Base-by-base conservation (phyloP, 2,113 vertebrate species). In the Sus scrofa region DNA sequence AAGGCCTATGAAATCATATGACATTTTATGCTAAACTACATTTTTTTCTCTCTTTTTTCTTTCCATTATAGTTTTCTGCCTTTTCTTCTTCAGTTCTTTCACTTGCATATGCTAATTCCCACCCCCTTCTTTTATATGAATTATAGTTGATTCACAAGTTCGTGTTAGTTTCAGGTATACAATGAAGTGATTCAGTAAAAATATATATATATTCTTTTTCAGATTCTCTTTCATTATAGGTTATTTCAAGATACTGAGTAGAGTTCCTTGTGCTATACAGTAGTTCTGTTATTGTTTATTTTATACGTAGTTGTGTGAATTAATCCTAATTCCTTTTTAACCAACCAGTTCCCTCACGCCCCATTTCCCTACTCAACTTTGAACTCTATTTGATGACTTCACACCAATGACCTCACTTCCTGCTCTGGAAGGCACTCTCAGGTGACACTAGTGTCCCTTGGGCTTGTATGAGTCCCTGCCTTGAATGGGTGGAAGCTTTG, bases 401-500 rank as follows among this genome's bases (percentile, higher is more conserved):
- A 58, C 24, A 91, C 15, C 5, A 34, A 60, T 60, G 15, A 67
- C 26, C 26, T 73, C n/a, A 15, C 20, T 84, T n/a, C 6, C 22
- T 20, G 3, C 19, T 13, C 19, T 37, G 15, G 24, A 18, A 58
- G 44, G n/a, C 27, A 70, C 2, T 32, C 54, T 84, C 58, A 52
- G 14, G 19, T 32, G 19, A 67, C 18, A 24, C 8, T 8, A 15
- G 6, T 15, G 34, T 27, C 13, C 30, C 18, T 6, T 4, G 0
- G 3, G 32, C 6, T 4, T 79, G 16, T 24, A 16, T 13, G 70
- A 65, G 30, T 7, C 77, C 20, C 32, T 26, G 13, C 16, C 30
- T 67, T 20, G 39, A 94, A 2, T 30, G 50, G 70, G 50, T 3
- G 7, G 22, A 58, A 58, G 18, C 44, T 62, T 26, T 32, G 54